Conservation (phyloP, 2,888 invertebrate species). For the Neuroscelio doddi region DNA sequence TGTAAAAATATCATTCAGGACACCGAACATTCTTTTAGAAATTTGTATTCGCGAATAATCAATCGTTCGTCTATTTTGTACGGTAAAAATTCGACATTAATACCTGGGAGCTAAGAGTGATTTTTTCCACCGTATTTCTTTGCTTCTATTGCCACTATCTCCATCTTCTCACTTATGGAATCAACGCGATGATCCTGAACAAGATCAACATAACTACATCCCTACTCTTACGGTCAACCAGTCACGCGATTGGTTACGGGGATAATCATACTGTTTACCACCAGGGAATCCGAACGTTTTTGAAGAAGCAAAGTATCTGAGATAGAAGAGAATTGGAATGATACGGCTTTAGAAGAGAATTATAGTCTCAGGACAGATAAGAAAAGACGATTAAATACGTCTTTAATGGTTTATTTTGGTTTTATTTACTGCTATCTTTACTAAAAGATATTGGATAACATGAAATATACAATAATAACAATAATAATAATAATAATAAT, state of each 20-base stretch:
- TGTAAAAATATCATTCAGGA: too few relatives aligned
- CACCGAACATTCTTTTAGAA: too few relatives aligned
- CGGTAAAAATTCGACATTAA: too few relatives aligned
- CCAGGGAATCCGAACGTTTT: not conserved
- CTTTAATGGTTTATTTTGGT: not conserved
- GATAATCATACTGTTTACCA: slow-evolving; percentile 33
- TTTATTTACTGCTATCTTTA: not conserved
- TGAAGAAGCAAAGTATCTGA: not conserved
- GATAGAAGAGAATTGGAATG: not conserved
- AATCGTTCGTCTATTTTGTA: too few relatives aligned
- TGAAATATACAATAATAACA: not conserved
- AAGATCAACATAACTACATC: slow-evolving; percentile 32
- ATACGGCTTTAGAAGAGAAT: not conserved
- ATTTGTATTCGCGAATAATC: too few relatives aligned
- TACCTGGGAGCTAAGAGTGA: too few relatives aligned
- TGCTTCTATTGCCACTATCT: not conserved
- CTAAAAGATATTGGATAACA: not conserved
- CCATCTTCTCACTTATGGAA: slow-evolving; percentile 11
- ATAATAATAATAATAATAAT: not conserved
- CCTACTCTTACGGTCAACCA: slow-evolving; percentile 25
- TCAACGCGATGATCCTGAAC: slow-evolving; percentile 29
- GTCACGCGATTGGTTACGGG: slow-evolving; percentile 38
- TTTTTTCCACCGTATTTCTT: too few relatives aligned
- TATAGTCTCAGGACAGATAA: not conserved
- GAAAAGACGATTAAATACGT: slow-evolving; percentile 2